Evolutionary conservation across 2,113 vertebrate species (phyloP).

Genomic region (Phainopepla nitens): DNA sequence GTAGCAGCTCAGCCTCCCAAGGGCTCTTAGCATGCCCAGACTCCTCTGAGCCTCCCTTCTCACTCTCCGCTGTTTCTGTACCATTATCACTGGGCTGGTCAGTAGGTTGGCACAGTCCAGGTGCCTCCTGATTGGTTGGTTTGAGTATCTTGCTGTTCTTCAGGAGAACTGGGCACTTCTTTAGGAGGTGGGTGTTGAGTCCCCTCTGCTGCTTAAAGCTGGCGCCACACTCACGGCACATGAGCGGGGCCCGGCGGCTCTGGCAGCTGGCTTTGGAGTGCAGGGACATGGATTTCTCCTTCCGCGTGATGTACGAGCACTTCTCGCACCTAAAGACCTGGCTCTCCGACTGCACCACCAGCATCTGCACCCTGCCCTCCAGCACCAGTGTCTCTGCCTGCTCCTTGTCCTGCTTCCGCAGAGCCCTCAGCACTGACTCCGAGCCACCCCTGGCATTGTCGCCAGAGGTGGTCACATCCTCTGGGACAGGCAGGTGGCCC

Average conservation of each 20-base stretch:
- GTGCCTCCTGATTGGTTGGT: background rate
- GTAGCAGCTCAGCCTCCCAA: background rate
- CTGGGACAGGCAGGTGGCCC: background rate
- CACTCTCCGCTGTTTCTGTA: background rate
- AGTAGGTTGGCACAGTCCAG: background rate
- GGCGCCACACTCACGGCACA: conserved; percentile 80
- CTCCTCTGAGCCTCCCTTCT: background rate
- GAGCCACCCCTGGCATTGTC: background rate
- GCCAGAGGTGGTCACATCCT: background rate
- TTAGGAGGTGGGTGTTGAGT: conserved; percentile 82
- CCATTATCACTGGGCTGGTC: background rate
- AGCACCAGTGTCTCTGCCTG: conserved; percentile 86
- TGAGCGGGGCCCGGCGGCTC: conserved; percentile 63
- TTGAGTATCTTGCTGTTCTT: conserved; percentile 65
- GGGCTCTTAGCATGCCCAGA: background rate
- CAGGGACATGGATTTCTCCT: conserved; percentile 75
- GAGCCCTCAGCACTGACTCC: conserved; percentile 73
- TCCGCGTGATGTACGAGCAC: conserved; percentile 81
- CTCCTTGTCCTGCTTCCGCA: conserved; percentile 87
- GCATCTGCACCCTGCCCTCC: conserved; percentile 91
- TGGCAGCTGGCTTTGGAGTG: conserved; percentile 79
- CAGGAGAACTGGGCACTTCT: conserved; percentile 78
- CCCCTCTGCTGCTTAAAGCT: conserved; percentile 88
- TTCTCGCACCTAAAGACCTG: conserved; percentile 77
- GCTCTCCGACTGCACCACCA: conserved; percentile 80